Conservation (phyloP, 2,113 vertebrate genomes). For the Oriolus oriolus region DNA sequence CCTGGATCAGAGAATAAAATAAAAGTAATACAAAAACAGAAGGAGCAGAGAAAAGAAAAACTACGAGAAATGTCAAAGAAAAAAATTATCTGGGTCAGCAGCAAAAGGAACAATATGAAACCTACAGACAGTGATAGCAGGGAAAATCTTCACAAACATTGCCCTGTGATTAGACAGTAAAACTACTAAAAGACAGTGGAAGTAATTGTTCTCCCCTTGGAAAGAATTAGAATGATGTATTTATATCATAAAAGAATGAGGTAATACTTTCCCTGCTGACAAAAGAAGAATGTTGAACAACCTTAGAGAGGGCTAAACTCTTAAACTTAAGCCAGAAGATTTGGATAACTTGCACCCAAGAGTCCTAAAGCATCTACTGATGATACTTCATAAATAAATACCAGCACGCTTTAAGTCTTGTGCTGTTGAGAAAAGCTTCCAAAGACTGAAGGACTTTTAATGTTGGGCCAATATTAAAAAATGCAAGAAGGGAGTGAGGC, state of each 20-base stretch:
- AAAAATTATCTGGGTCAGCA: neutral
- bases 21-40: neutral
- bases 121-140: neutral
- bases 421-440: neutral
- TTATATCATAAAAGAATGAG: conserved; percentile 11
- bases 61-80: neutral
- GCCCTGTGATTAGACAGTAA: neutral
- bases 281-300: neutral
- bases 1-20: neutral
- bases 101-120: neutral
- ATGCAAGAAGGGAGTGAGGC: neutral
- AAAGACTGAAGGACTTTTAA: neutral
- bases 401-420: neutral
- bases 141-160: neutral
- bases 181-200: neutral
- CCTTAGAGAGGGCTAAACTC: neutral
- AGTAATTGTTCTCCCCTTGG: neutral
- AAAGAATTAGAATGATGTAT: neutral
- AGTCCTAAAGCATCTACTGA: neutral
- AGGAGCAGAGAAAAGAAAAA: neutral
- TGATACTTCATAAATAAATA: neutral
- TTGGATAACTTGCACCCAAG: neutral
- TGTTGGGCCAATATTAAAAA: neutral
- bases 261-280: neutral
- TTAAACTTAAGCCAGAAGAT: neutral